These are phyloP conservation scores for Nyctibius bracteatus DNA, from an alignment of 2,113 vertebrate genomes.

Conservation along the genomic window DNA sequence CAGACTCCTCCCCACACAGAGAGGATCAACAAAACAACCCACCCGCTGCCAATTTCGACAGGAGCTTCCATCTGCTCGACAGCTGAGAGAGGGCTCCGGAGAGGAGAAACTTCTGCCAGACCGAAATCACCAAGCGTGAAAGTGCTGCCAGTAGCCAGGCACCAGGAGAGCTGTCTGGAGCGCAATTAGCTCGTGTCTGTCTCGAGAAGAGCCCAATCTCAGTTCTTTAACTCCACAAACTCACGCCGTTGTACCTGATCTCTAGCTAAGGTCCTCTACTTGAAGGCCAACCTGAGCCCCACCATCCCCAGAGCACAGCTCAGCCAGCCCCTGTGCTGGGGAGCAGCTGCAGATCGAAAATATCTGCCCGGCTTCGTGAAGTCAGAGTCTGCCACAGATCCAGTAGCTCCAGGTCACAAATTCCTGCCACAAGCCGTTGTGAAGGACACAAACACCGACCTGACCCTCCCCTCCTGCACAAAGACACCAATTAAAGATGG, in stretches of 20 bases:
- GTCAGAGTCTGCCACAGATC: background rate
- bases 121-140: background rate
- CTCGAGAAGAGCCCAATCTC: background rate
- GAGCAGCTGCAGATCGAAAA: background rate
- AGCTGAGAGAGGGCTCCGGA: background rate
- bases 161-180: background rate
- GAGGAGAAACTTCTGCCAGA: background rate
- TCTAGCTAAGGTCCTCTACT: background rate
- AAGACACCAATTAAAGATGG: background rate
- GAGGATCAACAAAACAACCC: background rate
- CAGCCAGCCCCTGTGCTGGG: accelerated
- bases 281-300: accelerated
- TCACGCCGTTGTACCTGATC: background rate
- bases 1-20: background rate
- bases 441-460: background rate
- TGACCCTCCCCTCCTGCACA: background rate
- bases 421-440: background rate
- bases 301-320: background rate
- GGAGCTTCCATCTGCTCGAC: background rate
- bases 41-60: background rate
- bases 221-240: background rate
- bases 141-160: background rate
- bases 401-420: background rate
- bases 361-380: background rate
- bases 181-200: background rate